These are phyloP conservation scores for Platyscapa corneri DNA, from an alignment of 1,140 invertebrate species.

Conservation along the genomic window DNA sequence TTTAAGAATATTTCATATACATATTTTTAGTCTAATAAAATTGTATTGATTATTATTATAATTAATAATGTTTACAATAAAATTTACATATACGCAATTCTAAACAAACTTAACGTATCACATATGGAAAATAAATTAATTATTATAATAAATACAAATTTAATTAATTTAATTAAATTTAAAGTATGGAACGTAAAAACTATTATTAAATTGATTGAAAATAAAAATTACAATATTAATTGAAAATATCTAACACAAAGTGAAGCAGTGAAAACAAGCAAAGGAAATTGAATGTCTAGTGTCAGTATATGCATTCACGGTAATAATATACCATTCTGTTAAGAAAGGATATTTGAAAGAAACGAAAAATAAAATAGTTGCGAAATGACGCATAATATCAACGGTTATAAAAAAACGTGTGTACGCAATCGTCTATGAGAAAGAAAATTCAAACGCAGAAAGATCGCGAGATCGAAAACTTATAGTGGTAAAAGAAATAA, in stretches of 20 bases:
- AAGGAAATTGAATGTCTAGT: not conserved
- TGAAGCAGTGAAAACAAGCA: not conserved
- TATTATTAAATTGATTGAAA: not conserved
- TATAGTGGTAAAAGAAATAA: conserved; percentile 13
- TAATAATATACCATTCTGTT: not conserved
- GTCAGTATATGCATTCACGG: not conserved
- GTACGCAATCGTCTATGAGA: not conserved
- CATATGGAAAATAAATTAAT: too few species aligned
- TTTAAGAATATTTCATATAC: too few species aligned
- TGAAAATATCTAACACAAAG: not conserved
- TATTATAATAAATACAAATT: too few species aligned
- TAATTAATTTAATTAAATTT: too few species aligned
- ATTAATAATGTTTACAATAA: too few species aligned
- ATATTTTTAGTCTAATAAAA: too few species aligned
- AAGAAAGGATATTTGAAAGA: not conserved
- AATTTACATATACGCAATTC: too few species aligned
- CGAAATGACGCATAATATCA: conserved; percentile 11
- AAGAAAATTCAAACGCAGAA: not conserved
- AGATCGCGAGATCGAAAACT: not conserved
- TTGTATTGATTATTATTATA: too few species aligned
- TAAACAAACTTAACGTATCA: too few species aligned
- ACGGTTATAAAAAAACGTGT: not conserved
- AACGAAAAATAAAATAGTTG: conserved; percentile 6
- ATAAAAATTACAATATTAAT: conserved; percentile 1
- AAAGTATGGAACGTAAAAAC: not conserved